Base-by-base conservation (phyloP, 2,113 vertebrate genomes). In the Upupa epops region DNA sequence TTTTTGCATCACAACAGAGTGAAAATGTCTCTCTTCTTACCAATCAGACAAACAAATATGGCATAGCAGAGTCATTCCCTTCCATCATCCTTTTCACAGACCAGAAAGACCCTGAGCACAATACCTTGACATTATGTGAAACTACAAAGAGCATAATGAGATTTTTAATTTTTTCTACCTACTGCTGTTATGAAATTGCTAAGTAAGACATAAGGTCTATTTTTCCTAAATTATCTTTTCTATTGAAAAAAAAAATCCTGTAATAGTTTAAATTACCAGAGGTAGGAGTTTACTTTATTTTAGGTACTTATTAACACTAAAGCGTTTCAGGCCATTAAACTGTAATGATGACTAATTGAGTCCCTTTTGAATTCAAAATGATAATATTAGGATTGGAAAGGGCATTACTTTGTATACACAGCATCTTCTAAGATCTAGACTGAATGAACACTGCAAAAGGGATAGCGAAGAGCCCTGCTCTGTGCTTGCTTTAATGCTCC, bases 301-400 rank as follows among this genome's bases (percentile, higher is more conserved):
- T 3, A 9, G 36, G 68, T 76, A 45, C 32, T 94, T 90, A 78
- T 52, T 84, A 94, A 83, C 45, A 82, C 24, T 40, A 7, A 81
- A 85, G 31, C 36, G 64, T 94, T 96, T 83, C 79, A 86, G 69
- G 70, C 52, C 32, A 75, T 91, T 94, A 88, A 92, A 89, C 46
- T 75, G 37, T 65, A 83, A 84, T 84, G 86, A 90, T 88, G 84
- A 92, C 73, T 93, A 88, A 89, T 31, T 83, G 79, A 86, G 28
- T 66, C 61, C 72, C 69, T 81, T 96, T 94, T 94, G 83, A 86
- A 80, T 94, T 86, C 60, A 84, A 89, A 92, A 86, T 56, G 0
- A n/a, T 51, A 94, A 76, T 71, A 86, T 58, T 89, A 94, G 87
- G 45, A 81, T 48, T 84, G 82, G 55, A 81, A 92, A 87, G 75